Percentiles rank a stretch among this genome's conserved stretches.
phyloP scores from a whole-genome alignment of 37 sponge, comb jelly and placozoan species.

The Chondrilla cf. caribensis region DNA sequence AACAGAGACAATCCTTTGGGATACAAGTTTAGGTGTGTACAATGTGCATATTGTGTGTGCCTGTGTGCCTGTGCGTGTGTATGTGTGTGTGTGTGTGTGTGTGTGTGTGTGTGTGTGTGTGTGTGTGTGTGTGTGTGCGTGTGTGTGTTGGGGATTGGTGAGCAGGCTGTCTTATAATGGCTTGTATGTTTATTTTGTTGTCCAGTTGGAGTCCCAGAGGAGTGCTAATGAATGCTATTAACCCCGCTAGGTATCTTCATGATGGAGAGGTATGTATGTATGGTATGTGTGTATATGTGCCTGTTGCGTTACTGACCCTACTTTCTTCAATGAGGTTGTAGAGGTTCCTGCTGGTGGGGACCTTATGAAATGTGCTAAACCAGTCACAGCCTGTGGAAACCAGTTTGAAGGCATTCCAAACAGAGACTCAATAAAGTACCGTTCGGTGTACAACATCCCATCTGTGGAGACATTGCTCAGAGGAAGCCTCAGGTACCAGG shows the following conservation, averaged over 20 bases:
- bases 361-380: not conserved
- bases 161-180: not conserved
- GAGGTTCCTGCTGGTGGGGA: slow-evolving; percentile 44
- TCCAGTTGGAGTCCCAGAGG: slow-evolving; percentile 83
- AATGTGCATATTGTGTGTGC: not conserved
- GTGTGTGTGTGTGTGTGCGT: not conserved
- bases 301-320: not conserved
- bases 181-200: not conserved
- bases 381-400: not conserved
- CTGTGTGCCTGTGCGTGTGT: not conserved
- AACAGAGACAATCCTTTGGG: slow-evolving; percentile 83
- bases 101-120: not conserved
- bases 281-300: not conserved
- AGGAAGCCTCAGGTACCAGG: slow-evolving; percentile 89
- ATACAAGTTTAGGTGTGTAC: slow-evolving; percentile 90
- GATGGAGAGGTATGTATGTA: slow-evolving; percentile 65
- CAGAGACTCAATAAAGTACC: slow-evolving; percentile 81
- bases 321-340: slow-evolving; percentile 11
- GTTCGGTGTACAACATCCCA: slow-evolving; percentile 68
- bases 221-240: slow-evolving; percentile 61
- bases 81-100: not conserved
- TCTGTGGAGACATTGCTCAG: slow-evolving; percentile 74
- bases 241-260: slow-evolving; percentile 73
- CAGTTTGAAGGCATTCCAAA: slow-evolving; percentile 76
- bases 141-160: not conserved